Base-by-base conservation (phyloP, 2,113 vertebrate species). In the Callospermophilus lateralis region DNA sequence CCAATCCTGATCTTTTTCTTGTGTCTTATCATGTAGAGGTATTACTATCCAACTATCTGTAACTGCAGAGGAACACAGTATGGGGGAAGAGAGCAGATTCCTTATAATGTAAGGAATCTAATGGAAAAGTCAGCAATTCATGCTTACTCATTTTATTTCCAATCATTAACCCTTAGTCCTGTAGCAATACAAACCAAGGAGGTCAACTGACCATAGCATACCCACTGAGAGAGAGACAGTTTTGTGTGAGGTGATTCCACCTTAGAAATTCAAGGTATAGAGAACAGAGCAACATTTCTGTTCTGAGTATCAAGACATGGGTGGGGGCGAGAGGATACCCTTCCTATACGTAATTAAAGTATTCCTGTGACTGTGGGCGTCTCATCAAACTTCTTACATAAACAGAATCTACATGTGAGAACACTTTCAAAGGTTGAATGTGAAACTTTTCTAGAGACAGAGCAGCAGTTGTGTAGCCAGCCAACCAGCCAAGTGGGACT, bases 341-440 rank as follows among this genome's bases (percentile, higher is more conserved):
- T 91, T 85, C 55, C 85, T 74, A 73, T 8, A 79, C 0, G 0
- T 85, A 93, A 93, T 85, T 68, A 79, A 97, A 96, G 88, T 48
- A 32, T 84, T 89, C n/a, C 1, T 42, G 65, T n/a, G 55, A 34
- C 53, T 48, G 92, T 94, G 81, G 96, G 93, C 84, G 95, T 96
- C 72, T 86, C 72, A 96, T 58, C 86, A 68, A 65, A 89, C 48
- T 48, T 91, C 89, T 93, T 34, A 86, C 48, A 81, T 55, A 95
- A 96, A 97, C 83, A 96, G 91, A 89, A 92, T 94, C 94, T 93
- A 3, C 84, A 55, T 90, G 79, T 94, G 92, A 96, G 92, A 96
- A 93, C 30, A 10, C 61, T 80, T 93, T 95, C 96, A 95, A 89
- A 90, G 78, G 63, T 8, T 37, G 32, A 84, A 20, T 6, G 22